Evolutionary conservation across 1,140 invertebrate species (phyloP).

Genomic region (Aphelinus certus): DNA sequence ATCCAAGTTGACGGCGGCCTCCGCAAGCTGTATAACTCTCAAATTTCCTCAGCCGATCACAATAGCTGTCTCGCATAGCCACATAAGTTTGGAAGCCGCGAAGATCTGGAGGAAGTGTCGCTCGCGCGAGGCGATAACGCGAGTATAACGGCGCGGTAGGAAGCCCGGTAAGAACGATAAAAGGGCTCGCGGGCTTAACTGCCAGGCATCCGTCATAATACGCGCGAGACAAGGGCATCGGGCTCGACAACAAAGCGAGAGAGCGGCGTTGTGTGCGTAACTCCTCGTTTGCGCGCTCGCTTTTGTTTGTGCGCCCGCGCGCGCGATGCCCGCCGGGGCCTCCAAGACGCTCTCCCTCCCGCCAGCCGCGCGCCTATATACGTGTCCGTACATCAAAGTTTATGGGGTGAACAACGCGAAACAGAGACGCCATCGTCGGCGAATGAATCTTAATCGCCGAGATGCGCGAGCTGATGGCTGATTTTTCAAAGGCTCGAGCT

Average conservation of each 20-base stretch:
- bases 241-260: slow-evolving; percentile 43
- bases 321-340: slow-evolving; percentile 49
- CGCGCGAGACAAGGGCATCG: slow-evolving; percentile 48
- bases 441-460: slow-evolving; percentile 36
- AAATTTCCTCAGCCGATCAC: no score
- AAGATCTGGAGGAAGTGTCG: no score
- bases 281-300: slow-evolving; percentile 56
- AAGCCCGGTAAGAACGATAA: slow-evolving; percentile 24
- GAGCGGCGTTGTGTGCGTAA: slow-evolving; percentile 49
- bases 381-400: slow-evolving; percentile 59
- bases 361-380: neutral
- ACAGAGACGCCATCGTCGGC: neutral
- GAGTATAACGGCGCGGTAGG: neutral
- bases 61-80: no score
- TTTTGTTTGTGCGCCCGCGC: slow-evolving; percentile 55
- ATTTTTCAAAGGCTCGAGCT: no score
- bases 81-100: no score
- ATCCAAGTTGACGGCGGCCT: no score
- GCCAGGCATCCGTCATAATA: slow-evolving; percentile 59
- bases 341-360: slow-evolving; percentile 42
- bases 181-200: slow-evolving; percentile 26
- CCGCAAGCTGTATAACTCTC: no score
- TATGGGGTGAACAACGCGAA: slow-evolving; percentile 46
- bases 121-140: slow-evolving; percentile 26
- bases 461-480: neutral